Evolutionary conservation across 2,888 invertebrate species (phyloP).

Genomic region (Ischnus inquisitorius): DNA sequence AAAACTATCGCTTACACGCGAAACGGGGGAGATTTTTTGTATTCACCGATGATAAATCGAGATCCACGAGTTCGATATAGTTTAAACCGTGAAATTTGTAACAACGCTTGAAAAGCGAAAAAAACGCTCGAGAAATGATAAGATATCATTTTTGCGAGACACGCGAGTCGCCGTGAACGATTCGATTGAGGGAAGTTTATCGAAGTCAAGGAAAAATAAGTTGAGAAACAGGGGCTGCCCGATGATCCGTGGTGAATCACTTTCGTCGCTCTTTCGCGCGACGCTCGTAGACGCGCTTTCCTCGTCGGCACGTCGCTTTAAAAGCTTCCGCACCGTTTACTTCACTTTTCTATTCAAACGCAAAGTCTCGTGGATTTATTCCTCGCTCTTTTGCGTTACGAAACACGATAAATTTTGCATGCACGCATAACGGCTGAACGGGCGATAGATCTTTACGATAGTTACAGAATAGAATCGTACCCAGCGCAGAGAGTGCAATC

Average conservation of each 20-base stretch:
- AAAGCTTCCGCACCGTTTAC: conserved; percentile 81
- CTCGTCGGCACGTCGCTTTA: conserved; percentile 72
- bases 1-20: conserved; percentile 24
- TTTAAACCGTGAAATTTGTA: conserved; percentile 12
- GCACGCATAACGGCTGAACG: background rate
- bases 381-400: background rate
- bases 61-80: conserved; percentile 25
- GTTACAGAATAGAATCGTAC: background rate
- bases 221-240: conserved; percentile 65
- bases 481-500: background rate
- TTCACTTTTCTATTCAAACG: conserved; percentile 81
- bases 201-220: conserved; percentile 24
- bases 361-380: conserved; percentile 19
- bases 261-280: conserved; percentile 68
- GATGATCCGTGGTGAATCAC: conserved; percentile 78
- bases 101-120: background rate
- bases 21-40: background rate
- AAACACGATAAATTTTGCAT: conserved; percentile 49
- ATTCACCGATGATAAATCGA: conserved; percentile 34
- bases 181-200: conserved; percentile 34
- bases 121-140: conserved; percentile 29
- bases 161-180: background rate
- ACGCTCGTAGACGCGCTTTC: background rate
- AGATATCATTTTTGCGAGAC: conserved; percentile 41
- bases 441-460: conserved; percentile 20